phyloP scores from a whole-genome alignment of 2,113 vertebrate genomes.

The Cyanoderma ruficeps region DNA sequence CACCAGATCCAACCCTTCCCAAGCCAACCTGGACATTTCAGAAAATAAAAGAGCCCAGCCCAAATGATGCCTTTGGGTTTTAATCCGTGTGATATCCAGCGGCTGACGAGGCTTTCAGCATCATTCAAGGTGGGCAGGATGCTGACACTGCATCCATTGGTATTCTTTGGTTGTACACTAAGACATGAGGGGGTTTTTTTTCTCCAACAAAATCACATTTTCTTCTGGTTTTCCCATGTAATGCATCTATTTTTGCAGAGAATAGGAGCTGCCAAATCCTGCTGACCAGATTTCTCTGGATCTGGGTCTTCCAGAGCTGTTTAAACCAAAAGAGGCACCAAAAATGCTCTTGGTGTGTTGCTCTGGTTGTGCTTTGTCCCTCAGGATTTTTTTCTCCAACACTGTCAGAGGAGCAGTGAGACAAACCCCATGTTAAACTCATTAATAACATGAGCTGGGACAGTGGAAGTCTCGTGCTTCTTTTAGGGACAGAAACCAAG shows the following conservation, averaged over 20 bases:
- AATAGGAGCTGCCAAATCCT: not conserved
- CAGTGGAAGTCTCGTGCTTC: not conserved
- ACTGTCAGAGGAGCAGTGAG: fast-evolving
- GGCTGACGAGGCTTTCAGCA: not conserved
- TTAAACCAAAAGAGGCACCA: not conserved
- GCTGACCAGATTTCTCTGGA: not conserved
- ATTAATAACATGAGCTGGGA: fast-evolving
- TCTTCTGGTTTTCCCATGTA: not conserved
- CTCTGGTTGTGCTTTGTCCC: not conserved
- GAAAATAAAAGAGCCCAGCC: not conserved
- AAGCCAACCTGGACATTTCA: not conserved
- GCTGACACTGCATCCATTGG: not conserved
- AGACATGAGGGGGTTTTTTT: fast-evolving
- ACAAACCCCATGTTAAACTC: fast-evolving
- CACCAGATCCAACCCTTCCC: not conserved
- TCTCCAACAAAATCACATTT: not conserved
- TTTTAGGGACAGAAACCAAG: not conserved
- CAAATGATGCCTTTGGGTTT: not conserved
- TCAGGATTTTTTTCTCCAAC: not conserved
- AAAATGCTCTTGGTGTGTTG: fast-evolving
- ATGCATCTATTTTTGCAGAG: not conserved
- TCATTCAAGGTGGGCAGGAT: not conserved
- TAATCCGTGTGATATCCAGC: not conserved
- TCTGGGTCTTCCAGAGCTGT: not conserved
- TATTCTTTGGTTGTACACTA: not conserved